A percentile compares a stretch with the other conserved stretches of the same genome.
Evolutionary conservation across 2,797 vertebrate species (phyloP).

Genomic region (Numenius phaeopus): DNA sequence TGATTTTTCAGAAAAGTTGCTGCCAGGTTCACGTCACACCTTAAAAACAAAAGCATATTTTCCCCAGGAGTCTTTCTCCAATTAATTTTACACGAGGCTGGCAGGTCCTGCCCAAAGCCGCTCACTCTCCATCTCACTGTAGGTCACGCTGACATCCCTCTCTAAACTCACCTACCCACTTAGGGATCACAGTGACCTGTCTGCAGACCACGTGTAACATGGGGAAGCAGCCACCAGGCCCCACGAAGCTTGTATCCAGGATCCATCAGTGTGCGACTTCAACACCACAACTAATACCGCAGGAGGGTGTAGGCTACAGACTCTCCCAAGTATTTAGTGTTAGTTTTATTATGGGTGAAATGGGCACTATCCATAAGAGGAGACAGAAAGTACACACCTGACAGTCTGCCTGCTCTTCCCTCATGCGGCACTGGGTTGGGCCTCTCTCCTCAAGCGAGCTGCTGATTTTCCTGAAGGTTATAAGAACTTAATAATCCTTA

Average conservation of each 20-base stretch:
- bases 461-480: background rate
- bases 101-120: background rate
- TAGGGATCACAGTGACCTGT: rapidly evolving
- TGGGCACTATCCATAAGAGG: background rate
- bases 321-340: background rate
- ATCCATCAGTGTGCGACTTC: background rate
- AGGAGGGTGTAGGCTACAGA: background rate
- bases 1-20: background rate
- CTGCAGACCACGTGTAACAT: background rate
- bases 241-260: rapidly evolving
- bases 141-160: background rate
- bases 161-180: background rate
- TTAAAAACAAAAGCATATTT: background rate
- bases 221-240: background rate
- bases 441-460: background rate
- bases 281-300: background rate
- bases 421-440: rapidly evolving
- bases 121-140: background rate
- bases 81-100: background rate
- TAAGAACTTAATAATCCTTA: background rate
- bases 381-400: background rate
- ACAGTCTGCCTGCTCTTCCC: background rate
- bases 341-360: background rate
- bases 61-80: background rate
- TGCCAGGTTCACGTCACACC: background rate